Conservation (phyloP, 92 coral and sea anemone genomes). For the Paramuricea clavata region DNA sequence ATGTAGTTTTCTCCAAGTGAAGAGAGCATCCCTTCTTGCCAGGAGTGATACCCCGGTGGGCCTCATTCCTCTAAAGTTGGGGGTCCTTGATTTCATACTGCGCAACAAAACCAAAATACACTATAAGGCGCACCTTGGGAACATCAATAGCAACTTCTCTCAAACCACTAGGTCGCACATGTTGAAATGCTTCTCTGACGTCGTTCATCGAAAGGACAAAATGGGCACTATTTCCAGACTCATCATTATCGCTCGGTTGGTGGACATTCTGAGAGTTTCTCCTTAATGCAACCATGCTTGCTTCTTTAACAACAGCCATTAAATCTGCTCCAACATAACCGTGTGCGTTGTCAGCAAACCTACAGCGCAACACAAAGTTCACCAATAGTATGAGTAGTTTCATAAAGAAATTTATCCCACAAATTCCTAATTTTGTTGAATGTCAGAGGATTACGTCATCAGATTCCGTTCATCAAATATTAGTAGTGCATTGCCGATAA, state of each 20-base stretch:
- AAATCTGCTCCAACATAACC: conserved; percentile 99
- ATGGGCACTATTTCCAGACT: conserved; percentile 58
- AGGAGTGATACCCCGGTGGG: no score
- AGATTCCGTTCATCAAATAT: no score
- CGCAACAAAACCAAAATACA: no score
- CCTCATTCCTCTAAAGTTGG: no score
- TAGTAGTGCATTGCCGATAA: no score
- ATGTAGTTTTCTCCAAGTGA: no score
- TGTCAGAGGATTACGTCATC: no score
- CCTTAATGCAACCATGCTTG: conserved; percentile 84
- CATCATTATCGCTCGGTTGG: not conserved
- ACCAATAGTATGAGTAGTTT: not conserved
- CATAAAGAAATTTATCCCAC: not conserved
- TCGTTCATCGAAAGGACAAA: conserved; percentile 80
- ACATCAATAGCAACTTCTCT: conserved; percentile 96
- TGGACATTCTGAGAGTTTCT: conserved; percentile 70
- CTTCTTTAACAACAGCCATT: conserved; percentile 96
- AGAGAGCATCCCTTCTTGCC: no score
- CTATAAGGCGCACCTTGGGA: conserved; percentile 85
- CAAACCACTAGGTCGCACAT: conserved; percentile 97
- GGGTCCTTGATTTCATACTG: no score
- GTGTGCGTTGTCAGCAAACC: conserved; percentile 96
- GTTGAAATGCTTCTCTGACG: conserved; percentile 84
- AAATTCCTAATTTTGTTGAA: not conserved
- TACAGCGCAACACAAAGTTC: not conserved